Conservation (phyloP, 2,888 invertebrate genomes). For the Pardosa pseudoannulata region DNA sequence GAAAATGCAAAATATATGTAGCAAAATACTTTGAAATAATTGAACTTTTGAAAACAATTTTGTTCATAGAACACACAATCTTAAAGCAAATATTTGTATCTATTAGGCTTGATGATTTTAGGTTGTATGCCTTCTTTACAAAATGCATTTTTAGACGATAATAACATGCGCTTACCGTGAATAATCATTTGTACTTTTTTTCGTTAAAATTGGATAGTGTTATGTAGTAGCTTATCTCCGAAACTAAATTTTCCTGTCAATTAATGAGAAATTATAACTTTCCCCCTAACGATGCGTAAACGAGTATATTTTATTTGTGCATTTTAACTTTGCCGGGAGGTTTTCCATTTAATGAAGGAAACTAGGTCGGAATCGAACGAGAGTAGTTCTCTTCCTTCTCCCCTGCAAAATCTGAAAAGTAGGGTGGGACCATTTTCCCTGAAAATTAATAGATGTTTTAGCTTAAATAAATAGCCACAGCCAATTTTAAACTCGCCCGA, state of each 20-base stretch:
- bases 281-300: constrained; percentile 1
- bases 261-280: constrained; percentile 47
- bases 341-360: constrained; percentile 14
- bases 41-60: too few relatives aligned
- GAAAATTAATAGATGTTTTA: constrained; percentile 31
- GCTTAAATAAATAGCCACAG: constrained; percentile 25
- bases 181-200: not conserved
- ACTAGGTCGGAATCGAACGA: not conserved
- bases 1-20: too few relatives aligned
- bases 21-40: too few relatives aligned
- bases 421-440: constrained; percentile 3
- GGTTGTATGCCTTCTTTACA: not conserved
- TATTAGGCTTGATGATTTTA: not conserved
- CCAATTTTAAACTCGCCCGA: constrained; percentile 33
- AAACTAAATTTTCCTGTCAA: constrained; percentile 26
- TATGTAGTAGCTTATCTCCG: not conserved
- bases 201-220: constrained; percentile 2
- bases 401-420: constrained; percentile 4
- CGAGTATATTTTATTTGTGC: constrained; percentile 8
- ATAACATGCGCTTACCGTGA: constrained; percentile 8
- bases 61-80: too few relatives aligned
- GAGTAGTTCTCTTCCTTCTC: not conserved
- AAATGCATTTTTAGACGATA: not conserved
- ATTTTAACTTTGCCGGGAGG: constrained; percentile 3
- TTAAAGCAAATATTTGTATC: too few relatives aligned